Evolutionary conservation across 2,888 invertebrate species (phyloP).

Genomic region (Himalopsyche japonica): DNA sequence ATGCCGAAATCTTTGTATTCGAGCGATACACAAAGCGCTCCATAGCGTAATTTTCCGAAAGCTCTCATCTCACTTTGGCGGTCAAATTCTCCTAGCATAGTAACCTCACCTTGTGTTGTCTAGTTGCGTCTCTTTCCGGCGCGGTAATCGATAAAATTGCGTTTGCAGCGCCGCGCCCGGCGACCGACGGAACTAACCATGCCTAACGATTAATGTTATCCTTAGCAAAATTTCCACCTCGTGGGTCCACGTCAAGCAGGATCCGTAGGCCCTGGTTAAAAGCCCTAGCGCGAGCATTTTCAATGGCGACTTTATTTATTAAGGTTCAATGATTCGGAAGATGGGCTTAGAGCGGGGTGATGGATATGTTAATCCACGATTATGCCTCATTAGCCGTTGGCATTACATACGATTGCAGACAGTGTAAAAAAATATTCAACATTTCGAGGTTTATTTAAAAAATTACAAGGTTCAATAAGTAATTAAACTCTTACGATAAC

Average conservation of each 20-base stretch:
- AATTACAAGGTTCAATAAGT: not conserved
- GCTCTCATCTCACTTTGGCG: not conserved
- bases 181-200: not conserved
- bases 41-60: constrained; percentile 10
- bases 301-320: not conserved
- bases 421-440: not conserved
- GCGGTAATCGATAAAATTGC: not conserved
- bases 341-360: not conserved
- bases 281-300: not conserved
- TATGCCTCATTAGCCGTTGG: not conserved
- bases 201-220: not conserved
- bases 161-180: not conserved
- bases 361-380: not conserved
- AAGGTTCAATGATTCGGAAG: not conserved
- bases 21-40: constrained; percentile 9
- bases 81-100: not conserved
- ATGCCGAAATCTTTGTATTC: not conserved
- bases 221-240: not conserved
- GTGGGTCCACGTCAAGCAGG: not conserved
- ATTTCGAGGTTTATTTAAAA: not conserved
- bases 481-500: too few species aligned
- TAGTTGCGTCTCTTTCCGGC: not conserved
- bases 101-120: not conserved
- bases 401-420: not conserved
- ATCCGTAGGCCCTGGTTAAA: not conserved